Base-by-base conservation (phyloP, 2,888 invertebrate genomes). In the Xanthia togata region DNA sequence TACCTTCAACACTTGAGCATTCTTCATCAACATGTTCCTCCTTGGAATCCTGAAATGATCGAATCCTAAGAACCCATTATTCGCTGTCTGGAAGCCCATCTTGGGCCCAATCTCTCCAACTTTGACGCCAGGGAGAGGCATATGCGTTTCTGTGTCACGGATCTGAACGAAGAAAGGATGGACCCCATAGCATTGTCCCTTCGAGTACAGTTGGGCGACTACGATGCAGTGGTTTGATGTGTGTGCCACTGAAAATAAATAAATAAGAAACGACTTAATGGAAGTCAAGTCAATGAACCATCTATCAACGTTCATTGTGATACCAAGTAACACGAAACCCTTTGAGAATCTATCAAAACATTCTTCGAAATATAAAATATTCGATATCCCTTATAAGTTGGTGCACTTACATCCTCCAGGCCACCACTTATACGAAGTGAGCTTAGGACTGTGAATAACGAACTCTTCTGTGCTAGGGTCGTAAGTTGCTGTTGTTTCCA, bases 401-500 rank as follows among this genome's bases (percentile, higher is more conserved):
- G 20, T 20, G 60, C 20, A 60, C 98, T 97, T 96, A 99, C 99
- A 97, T 91, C 98, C 98, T 60, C 99, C 99, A 31, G 99, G 99
- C 99, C 99, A 99, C 99, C 99, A 99, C 95, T 99, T 99, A 91
- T 98, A 98, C 0, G 99, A 97, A 0, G 98, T 98, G 17, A 99
- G 94, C 0, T 98, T 98, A 0, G 99, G 99, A 75, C 98, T 98
- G 91, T 99, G 97, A 12, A 99, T 93, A 53, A 99, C 94, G 93
- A 99, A 99, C 94, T 99, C 98, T 93, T 99, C 97, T 0, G 98
- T 98, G 26, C 94, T 93, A 0, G 97, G 97, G 93, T 99, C 99
- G 91, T 99, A 99, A 0, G 98, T 98, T 2, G 99, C 98, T 0
- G 98, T 98, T 0, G 99, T 99, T 96, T 99, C 99, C 74, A 99